Evolutionary conservation across 2,888 invertebrate genomes (phyloP), one percentile per base, ranked within the genome.

Genomic region (Teleogryllus oceanicus): DNA sequence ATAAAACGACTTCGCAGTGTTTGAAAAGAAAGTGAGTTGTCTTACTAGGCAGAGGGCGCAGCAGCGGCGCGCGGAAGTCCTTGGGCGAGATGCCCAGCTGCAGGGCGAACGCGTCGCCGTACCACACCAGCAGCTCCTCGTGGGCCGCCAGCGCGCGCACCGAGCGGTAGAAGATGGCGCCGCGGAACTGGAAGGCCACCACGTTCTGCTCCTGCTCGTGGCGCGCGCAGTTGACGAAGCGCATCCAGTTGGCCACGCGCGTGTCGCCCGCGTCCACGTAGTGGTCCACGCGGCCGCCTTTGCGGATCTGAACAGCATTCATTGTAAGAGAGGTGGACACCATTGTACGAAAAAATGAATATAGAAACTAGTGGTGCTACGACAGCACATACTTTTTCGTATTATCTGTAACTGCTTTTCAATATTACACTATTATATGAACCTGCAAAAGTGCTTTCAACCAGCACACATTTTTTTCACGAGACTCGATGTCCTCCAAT

Each of bases 151-250:
- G 86, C 8, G 84, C 84, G 74, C 83, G 84, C 76, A 84, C 84
- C 0, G 86, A 88, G 85, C 88, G 87, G 85, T 91, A 91, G 83
- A 89, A 91, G 4, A 91, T 86, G 76, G 88, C 84, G 0, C 89
- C 89, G 74, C 85, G 86, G 84, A 89, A 90, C 84, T 91, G 91
- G 83, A 88, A 91, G 0, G 90, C 90, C 50, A 89, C 84, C 20
- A 91, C 84, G 84, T 91, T 91, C 83, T 90, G 90, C 83, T 90
- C 90, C 24, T 82, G 81, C 83, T 87, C 87, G 82, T 87, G 86
- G 5, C 89, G 84, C 8, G 90, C 87, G 85, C 90, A 90, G 85
- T 90, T 90, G 5, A 90, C 89, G 83, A 88, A 90, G 12, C 90
- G 86, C 89, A 90, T 87, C 90, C 90, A 91, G 84, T 90, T 91